A percentile compares a stretch with the other conserved stretches of the same genome.
These are phyloP conservation scores for Apotomis turbidana DNA, from an alignment of 2,888 invertebrate genomes.

Conservation along the genomic window DNA sequence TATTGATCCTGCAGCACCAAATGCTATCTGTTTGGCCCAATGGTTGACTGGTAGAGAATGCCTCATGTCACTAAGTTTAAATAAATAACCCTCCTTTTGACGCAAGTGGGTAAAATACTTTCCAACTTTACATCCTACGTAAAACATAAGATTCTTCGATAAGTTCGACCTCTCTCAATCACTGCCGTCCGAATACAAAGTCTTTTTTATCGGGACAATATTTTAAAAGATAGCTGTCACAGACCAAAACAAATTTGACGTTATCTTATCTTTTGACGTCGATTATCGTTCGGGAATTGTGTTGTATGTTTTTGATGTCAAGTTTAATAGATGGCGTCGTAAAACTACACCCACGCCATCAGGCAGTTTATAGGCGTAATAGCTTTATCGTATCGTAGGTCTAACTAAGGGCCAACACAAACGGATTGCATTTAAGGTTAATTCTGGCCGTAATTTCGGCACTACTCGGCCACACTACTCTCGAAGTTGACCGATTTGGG, in stretches of 20 bases:
- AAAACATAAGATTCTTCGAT: neutral
- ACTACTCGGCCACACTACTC: too few species aligned
- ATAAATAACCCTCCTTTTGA: too few species aligned
- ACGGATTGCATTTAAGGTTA: too few species aligned
- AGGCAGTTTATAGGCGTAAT: too few species aligned
- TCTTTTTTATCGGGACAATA: constrained; percentile 8
- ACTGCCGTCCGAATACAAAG: neutral
- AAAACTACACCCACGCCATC: neutral
- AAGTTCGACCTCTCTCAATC: constrained; percentile 16
- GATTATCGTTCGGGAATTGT: neutral
- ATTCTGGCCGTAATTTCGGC: too few species aligned
- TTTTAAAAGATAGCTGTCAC: neutral
- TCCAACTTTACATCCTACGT: neutral
- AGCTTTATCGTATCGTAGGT: too few species aligned
- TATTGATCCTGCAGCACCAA: too few species aligned
- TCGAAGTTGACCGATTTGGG: too few species aligned
- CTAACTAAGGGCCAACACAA: too few species aligned
- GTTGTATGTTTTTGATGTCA: constrained; percentile 3
- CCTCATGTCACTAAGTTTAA: too few species aligned
- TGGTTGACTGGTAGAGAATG: too few species aligned
- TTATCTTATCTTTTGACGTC: constrained; percentile 8
- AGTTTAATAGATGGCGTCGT: neutral
- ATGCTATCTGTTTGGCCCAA: too few species aligned
- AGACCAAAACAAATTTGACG: constrained; percentile 6
- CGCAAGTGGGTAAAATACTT: neutral